Evolutionary conservation across 2,888 invertebrate species (phyloP).

Genomic region (Tetragonisca angustula): DNA sequence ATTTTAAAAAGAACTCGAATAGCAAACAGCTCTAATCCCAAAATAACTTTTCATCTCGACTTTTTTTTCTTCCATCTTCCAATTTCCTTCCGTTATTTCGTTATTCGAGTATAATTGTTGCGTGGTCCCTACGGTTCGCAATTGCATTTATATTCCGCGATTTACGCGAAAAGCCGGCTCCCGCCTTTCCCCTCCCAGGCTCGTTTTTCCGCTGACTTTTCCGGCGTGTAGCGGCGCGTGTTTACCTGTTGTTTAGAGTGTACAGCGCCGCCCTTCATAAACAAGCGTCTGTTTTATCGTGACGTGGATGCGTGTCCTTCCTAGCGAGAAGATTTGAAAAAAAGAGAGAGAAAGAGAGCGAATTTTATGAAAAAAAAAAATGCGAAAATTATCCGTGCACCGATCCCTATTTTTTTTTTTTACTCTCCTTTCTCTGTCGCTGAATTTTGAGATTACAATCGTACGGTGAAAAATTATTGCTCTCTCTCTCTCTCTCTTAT

Average conservation of each 20-base stretch:
- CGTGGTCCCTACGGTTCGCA: not conserved
- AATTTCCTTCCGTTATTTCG: too few species aligned
- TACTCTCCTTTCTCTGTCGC: too few species aligned
- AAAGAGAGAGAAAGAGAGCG: too few species aligned
- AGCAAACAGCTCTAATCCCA: too few species aligned
- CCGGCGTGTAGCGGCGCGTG: slow-evolving; percentile 22
- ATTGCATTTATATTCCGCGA: slow-evolving; percentile 5
- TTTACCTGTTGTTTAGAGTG: slow-evolving; percentile 22
- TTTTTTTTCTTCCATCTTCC: too few species aligned
- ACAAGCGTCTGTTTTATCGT: slow-evolving; percentile 31
- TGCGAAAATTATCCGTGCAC: not conserved
- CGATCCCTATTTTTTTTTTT: not conserved
- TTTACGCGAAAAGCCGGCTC: not conserved
- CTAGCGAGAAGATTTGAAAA: slow-evolving; percentile 15
- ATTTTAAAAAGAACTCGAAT: too few species aligned
- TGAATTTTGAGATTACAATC: not conserved
- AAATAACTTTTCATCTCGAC: too few species aligned
- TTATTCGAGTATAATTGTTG: not conserved
- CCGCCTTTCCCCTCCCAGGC: too few species aligned
- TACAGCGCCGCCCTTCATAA: slow-evolving; percentile 14
- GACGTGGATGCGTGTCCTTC: not conserved
- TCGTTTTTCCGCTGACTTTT: slow-evolving; percentile 27
- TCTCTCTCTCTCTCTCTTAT: too few species aligned
- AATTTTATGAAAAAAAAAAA: not conserved
- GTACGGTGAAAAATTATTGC: too few species aligned